phyloP scores from a whole-genome alignment of 2,797 vertebrate species.

The Toxotes lorentzi region DNA sequence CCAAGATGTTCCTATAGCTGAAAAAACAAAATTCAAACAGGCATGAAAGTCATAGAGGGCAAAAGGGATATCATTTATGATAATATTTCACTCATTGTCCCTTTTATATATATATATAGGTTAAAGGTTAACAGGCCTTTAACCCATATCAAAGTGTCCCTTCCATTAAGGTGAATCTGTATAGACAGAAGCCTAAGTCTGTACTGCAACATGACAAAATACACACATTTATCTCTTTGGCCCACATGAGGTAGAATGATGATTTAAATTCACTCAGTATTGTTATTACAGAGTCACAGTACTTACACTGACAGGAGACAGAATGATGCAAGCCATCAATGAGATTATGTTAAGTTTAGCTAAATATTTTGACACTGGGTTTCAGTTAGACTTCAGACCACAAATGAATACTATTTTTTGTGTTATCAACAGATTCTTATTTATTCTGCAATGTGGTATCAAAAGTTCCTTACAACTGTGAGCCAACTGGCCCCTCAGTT shows the following conservation, averaged over 20 bases:
- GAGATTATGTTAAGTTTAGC: neutral
- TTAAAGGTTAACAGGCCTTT: neutral
- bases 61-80: slow-evolving; percentile 1
- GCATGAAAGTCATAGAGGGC: slow-evolving; percentile 69
- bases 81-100: neutral
- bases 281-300: neutral
- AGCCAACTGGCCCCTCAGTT: slow-evolving; percentile 2
- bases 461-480: slow-evolving; percentile 7
- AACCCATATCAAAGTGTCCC: neutral
- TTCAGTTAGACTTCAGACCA: neutral
- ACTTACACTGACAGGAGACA: neutral
- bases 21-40: slow-evolving; percentile 74
- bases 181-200: neutral
- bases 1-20: slow-evolving; percentile 77
- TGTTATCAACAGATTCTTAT: neutral
- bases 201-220: slow-evolving; percentile 12
- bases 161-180: slow-evolving; percentile 14
- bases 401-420: neutral
- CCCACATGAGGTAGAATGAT: neutral
- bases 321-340: neutral
- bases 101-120: neutral
- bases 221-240: neutral
- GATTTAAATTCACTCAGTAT: neutral
- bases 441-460: neutral
- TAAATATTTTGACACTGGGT: neutral